These are phyloP conservation scores for Ramphastos sulfuratus DNA, from an alignment of 2,113 vertebrate genomes.

Conservation along the genomic window DNA sequence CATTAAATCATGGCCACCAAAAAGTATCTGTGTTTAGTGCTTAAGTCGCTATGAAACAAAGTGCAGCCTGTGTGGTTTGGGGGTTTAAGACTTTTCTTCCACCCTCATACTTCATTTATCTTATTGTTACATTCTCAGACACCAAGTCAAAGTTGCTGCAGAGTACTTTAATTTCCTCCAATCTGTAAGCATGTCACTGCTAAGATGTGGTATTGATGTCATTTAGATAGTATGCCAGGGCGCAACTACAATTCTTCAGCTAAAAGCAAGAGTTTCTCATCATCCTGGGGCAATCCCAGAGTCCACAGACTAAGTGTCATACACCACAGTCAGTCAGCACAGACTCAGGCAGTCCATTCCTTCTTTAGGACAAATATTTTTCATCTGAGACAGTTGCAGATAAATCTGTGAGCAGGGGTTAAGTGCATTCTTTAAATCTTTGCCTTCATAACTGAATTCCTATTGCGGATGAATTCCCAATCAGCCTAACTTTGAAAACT, in stretches of 20 bases:
- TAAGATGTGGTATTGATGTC: conserved; percentile 43
- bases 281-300: not conserved
- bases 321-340: conserved; percentile 13
- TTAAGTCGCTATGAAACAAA: conserved; percentile 49
- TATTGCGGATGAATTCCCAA: not conserved
- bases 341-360: not conserved
- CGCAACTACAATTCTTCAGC: conserved; percentile 26
- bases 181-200: not conserved
- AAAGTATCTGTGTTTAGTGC: not conserved
- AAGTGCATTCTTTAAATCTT: conserved; percentile 17
- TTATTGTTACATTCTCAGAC: not conserved
- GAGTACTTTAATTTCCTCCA: not conserved
- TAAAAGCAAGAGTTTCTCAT: conserved; percentile 13
- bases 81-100: conserved; percentile 19
- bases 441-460: not conserved
- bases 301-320: not conserved
- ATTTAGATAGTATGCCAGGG: conserved; percentile 13
- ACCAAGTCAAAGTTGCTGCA: not conserved
- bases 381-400: not conserved
- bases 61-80: not conserved
- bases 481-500: not conserved
- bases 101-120: conserved; percentile 7
- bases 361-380: conserved; percentile 40
- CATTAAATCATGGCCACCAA: not conserved
- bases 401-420: not conserved